A percentile compares a stretch with the other conserved stretches of the same genome.
Evolutionary conservation across 2,797 vertebrate genomes (phyloP).

Genomic region (Huso huso): DNA sequence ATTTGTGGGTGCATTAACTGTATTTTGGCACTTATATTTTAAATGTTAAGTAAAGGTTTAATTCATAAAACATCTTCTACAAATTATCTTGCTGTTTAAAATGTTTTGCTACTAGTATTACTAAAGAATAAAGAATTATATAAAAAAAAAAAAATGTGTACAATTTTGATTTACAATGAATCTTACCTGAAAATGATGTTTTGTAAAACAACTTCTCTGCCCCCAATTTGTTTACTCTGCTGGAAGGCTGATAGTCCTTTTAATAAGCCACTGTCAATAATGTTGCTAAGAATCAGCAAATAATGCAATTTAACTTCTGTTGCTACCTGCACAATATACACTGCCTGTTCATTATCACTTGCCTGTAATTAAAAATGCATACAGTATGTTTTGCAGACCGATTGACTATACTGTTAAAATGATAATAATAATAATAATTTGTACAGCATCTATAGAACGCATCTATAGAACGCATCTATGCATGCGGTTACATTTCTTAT

Average conservation of each 20-base stretch:
- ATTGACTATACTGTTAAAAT: slow-evolving; percentile 24
- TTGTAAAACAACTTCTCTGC: slow-evolving; percentile 39
- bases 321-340: slow-evolving; percentile 30
- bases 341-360: slow-evolving; percentile 45
- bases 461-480: slow-evolving; percentile 60
- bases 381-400: slow-evolving; percentile 37
- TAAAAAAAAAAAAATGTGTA: slow-evolving; percentile 43
- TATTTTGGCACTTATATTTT: slow-evolving; percentile 48
- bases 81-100: slow-evolving; percentile 23
- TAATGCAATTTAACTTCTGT: slow-evolving; percentile 29
- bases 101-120: slow-evolving; percentile 39
- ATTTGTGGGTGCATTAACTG: slow-evolving; percentile 43
- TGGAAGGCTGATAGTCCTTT: slow-evolving; percentile 22
- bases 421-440: slow-evolving; percentile 25
- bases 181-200: slow-evolving; percentile 16
- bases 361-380: slow-evolving; percentile 48
- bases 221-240: slow-evolving; percentile 28
- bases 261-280: slow-evolving; percentile 17
- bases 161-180: slow-evolving; percentile 32
- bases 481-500: slow-evolving; percentile 68
- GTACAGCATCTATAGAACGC: slow-evolving; percentile 54
- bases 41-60: slow-evolving; percentile 54
- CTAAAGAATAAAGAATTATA: slow-evolving; percentile 21
- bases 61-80: slow-evolving; percentile 41
- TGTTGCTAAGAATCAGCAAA: slow-evolving; percentile 29